Conservation (phyloP, 2,113 vertebrate species). For the Indicator maculatus region DNA sequence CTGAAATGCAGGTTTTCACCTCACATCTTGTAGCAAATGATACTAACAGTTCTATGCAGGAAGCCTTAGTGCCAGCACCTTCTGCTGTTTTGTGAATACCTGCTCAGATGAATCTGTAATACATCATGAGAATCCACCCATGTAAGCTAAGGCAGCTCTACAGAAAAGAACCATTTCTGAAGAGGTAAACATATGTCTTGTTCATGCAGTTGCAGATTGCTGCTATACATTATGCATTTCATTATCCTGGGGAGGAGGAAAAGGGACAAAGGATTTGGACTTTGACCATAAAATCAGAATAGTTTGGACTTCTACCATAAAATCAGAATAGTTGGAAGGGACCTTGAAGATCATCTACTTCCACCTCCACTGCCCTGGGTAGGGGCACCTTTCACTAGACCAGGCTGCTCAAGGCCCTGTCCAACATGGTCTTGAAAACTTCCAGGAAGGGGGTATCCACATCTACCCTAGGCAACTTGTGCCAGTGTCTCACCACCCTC, state of each 20-base stretch:
- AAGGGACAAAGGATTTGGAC: not conserved
- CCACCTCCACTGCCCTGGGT: no score
- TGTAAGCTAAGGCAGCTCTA: accelerated
- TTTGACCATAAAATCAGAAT: not conserved
- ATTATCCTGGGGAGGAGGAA: no score
- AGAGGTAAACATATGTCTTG: not conserved
- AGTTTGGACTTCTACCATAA: not conserved
- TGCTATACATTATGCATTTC: not conserved
- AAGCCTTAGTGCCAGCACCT: not conserved
- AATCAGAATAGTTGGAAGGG: not conserved
- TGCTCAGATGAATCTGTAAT: not conserved
- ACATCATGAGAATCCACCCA: not conserved
- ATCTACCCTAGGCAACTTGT: no score
- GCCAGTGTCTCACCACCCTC: no score
- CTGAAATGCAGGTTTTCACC: not conserved
- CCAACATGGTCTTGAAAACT: no score
- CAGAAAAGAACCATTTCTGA: not conserved
- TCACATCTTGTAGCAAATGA: not conserved
- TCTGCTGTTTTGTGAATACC: not conserved
- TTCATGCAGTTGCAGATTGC: not conserved
- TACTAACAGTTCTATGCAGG: not conserved
- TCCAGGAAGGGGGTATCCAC: no score
- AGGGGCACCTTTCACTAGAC: no score
- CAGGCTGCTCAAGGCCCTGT: no score
- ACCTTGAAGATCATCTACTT: no score